A percentile compares a stretch with the other conserved stretches of the same genome.
phyloP scores from a whole-genome alignment of 1,140 invertebrate genomes.

The Bombus sylvicola region DNA sequence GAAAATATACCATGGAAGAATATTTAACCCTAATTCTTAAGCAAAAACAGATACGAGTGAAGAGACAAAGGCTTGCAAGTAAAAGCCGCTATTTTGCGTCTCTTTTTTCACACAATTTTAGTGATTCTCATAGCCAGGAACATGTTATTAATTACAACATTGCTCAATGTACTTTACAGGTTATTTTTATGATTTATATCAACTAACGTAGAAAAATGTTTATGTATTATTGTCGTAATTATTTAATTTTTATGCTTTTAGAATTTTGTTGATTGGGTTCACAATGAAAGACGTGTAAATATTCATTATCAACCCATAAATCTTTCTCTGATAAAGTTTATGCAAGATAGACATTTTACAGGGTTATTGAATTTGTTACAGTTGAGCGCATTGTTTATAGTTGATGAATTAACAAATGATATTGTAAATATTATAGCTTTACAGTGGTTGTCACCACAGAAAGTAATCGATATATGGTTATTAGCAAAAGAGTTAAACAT shows the following conservation, averaged over 20 bases:
- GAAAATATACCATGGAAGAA: constrained; percentile 1
- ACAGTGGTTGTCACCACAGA: constrained; percentile 49
- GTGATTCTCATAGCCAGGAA: constrained; percentile 54
- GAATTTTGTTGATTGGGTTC: constrained; percentile 69
- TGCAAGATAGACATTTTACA: constrained; percentile 18
- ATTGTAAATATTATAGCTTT: constrained; percentile 56
- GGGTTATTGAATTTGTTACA: constrained; percentile 63
- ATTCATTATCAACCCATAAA: constrained; percentile 26
- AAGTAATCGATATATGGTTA: constrained; percentile 67
- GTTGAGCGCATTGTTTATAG: constrained; percentile 63
- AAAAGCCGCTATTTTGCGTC: constrained; percentile 66
- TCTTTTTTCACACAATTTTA: constrained; percentile 64
- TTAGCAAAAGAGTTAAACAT: constrained; percentile 62
- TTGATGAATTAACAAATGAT: constrained; percentile 60
- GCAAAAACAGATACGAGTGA: constrained; percentile 26
- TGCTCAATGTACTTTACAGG: constrained; percentile 54
- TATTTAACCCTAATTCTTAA: constrained; percentile 50
- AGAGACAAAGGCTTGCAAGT: constrained; percentile 52
- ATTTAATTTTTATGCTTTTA: constrained; percentile 47
- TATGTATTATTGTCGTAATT: neutral
- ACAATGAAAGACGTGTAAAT: neutral
- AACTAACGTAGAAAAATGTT: neutral
- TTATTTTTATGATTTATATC: constrained; percentile 31
- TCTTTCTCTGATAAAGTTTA: constrained; percentile 56
- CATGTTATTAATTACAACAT: constrained; percentile 68